Evolutionary conservation across 2,113 vertebrate genomes (phyloP).

Genomic region (Bubo blakistoni): DNA sequence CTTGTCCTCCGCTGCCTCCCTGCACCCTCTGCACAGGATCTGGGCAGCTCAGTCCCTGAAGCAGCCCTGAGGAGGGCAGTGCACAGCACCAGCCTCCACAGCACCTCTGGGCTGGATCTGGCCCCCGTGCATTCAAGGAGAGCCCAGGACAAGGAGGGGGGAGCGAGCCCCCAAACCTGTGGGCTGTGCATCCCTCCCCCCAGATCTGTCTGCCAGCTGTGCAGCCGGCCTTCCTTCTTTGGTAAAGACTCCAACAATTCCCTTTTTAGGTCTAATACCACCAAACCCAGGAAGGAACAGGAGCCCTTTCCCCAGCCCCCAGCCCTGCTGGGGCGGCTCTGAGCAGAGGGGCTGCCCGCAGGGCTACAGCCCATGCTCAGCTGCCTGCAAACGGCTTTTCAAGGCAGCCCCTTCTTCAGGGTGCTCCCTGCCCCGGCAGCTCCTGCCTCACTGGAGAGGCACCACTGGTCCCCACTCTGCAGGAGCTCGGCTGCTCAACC

Average conservation of each 20-base stretch:
- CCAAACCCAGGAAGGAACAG: neutral
- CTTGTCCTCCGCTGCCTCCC: neutral
- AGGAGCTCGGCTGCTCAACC: neutral
- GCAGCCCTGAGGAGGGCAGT: neutral
- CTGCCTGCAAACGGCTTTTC: neutral
- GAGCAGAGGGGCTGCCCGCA: neutral
- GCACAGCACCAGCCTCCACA: neutral
- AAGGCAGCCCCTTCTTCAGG: neutral
- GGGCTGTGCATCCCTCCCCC: neutral
- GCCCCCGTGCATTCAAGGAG: neutral
- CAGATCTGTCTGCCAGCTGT: neutral
- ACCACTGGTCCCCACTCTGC: neutral
- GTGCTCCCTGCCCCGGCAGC: neutral
- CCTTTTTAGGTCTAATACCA: conserved; percentile 59
- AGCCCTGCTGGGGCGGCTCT: neutral
- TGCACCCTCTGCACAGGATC: neutral
- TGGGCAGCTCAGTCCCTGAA: neutral
- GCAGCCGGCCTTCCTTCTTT: conserved; percentile 13
- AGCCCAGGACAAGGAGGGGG: neutral
- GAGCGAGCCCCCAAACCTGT: neutral
- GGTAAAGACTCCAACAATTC: conserved; percentile 61
- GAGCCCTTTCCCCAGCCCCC: neutral
- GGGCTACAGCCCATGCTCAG: neutral
- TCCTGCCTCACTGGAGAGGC: neutral
- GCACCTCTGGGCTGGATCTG: neutral